Conservation (phyloP, 2,888 invertebrate genomes). For the Athripsodes cinereus region DNA sequence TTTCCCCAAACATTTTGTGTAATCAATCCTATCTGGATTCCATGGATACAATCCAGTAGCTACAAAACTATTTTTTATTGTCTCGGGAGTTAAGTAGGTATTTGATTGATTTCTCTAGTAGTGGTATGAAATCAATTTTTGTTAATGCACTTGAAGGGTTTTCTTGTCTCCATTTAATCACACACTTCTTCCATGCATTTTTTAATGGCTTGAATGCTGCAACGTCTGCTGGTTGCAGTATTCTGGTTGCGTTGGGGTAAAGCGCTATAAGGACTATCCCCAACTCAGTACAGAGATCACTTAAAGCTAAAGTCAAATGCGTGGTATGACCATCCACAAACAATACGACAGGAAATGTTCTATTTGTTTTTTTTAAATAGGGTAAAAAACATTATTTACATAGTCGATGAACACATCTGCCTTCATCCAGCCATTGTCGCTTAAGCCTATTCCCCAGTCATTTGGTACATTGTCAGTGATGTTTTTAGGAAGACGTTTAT, state of each 20-base stretch:
- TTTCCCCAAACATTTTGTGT: conserved; percentile 3
- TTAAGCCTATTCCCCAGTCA: background rate
- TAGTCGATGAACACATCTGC: background rate
- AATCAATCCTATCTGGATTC: background rate
- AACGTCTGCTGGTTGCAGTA: conserved; percentile 3
- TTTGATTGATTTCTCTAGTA: background rate
- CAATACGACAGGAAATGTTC: background rate
- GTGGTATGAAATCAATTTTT: background rate
- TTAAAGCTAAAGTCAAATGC: conserved; percentile 1
- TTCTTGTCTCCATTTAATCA: background rate
- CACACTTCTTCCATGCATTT: conserved; percentile 1
- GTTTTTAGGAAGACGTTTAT: background rate
- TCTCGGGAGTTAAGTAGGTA: background rate
- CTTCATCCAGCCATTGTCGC: conserved; percentile 2
- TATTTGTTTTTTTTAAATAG: background rate
- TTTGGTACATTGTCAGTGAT: background rate
- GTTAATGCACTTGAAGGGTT: background rate
- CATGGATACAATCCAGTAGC: conserved; percentile 1
- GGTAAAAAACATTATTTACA: conserved; percentile 3
- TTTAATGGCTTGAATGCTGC: conserved; percentile 2
- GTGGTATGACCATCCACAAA: conserved; percentile 3
- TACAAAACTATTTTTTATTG: background rate
- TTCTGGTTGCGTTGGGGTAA: background rate
- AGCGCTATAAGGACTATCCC: background rate
- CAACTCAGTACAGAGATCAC: conserved; percentile 1